Evolutionary conservation across 2,797 vertebrate species (phyloP), one percentile per base, ranked within the genome.

Genomic region (Spatula versicolor): DNA sequence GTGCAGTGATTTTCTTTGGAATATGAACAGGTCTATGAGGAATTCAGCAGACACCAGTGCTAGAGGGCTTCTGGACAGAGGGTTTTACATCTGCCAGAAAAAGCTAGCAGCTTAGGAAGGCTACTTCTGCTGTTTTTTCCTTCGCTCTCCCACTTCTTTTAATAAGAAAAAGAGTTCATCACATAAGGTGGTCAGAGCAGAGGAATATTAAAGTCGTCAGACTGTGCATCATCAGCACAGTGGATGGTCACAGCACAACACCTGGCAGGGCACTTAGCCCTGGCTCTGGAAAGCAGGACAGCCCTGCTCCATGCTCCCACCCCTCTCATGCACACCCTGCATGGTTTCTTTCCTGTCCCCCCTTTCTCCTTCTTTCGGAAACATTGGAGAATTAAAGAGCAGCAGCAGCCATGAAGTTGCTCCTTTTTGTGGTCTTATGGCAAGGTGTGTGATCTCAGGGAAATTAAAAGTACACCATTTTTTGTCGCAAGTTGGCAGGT

Each of bases 1-100:
- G 59, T 56, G 67, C 39, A 58, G 60, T 26, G 48, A 60, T 74
- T 91, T 91, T 54, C 60, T 93, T 71, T 92, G 92, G 85, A 89
- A 82, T n/a, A 82, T 0, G 14, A 86, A 82, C 52, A 86, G 10
- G 50, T 43, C 30, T 17, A 16, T 0, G 8, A 92, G 66, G 46
- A 86, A 88, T 82, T 54, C 67, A 84, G 75, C 46, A 1, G 71
- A 74, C 56, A 63, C 30, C 35, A 25, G 7, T 16, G 25, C 64
- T 48, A 50, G 33, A 90, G 60, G 64, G 35, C 46, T 68, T 74
- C 54, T 77, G 59, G 56, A 76, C 0, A 8, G 59, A 2, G 37
- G 30, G 31, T 58, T 67, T 68, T 33, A 50, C 52, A 79, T 72
- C 77, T 92, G 88, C 66, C 62, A 81, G 93, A 74, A 92, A 84